A percentile compares a stretch with the other conserved stretches of the same genome.
Evolutionary conservation across 2,797 vertebrate genomes (phyloP).

Genomic region (Agapornis canus): DNA sequence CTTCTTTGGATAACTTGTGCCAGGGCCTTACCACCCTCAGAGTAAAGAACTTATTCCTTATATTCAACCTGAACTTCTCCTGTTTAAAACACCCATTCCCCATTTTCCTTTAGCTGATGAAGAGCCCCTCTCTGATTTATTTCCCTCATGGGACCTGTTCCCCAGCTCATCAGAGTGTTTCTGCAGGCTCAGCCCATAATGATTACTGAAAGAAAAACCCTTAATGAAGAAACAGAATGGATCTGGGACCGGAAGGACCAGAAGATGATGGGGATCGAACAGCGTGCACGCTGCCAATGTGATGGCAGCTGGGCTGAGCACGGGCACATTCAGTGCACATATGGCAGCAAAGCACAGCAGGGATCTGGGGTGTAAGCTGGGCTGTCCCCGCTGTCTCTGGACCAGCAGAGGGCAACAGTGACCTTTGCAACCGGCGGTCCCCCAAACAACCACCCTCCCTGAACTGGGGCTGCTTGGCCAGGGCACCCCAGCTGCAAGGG

Average conservation of each 20-base stretch:
- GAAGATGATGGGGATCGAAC: too few relatives aligned
- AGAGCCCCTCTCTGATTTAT: not conserved
- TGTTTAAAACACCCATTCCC: not conserved
- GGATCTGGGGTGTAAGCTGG: not conserved
- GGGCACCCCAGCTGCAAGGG: not conserved
- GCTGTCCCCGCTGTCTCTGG: not conserved
- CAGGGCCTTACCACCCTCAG: not conserved
- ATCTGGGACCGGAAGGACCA: not conserved
- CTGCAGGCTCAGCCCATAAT: not conserved
- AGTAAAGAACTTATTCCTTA: not conserved
- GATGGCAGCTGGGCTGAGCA: not conserved
- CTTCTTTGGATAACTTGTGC: not conserved
- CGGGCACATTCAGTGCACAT: fast-evolving
- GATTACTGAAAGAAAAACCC: not conserved
- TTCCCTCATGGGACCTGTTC: not conserved
- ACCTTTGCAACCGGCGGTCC: slow-evolving; percentile 31
- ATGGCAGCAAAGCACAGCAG: not conserved
- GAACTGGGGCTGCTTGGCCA: fast-evolving
- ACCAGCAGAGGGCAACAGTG: slow-evolving; percentile 73
- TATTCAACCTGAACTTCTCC: not conserved
- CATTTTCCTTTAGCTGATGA: not conserved
- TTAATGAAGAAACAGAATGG: fast-evolving
- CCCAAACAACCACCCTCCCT: not conserved
- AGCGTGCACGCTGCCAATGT: fast-evolving
- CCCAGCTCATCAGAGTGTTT: not conserved